Percentiles rank a stretch among this genome's conserved stretches.
phyloP scores from a whole-genome alignment of 2,888 invertebrate species.

The Eristalinus sepulchralis region DNA sequence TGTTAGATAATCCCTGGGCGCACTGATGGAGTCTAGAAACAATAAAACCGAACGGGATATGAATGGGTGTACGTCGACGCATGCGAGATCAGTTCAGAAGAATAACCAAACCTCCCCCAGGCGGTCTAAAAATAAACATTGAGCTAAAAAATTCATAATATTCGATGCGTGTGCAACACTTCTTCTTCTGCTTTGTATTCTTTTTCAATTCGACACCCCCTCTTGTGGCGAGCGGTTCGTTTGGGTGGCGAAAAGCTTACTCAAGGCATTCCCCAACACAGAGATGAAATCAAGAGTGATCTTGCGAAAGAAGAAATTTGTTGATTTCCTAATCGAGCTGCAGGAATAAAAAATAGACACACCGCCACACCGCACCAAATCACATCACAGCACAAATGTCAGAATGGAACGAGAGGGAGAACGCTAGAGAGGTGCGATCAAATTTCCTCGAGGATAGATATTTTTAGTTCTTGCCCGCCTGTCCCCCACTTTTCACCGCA shows the following conservation, averaged over 20 bases:
- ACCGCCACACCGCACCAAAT: constrained; percentile 9
- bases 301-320: constrained; percentile 60
- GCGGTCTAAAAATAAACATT: constrained; percentile 58
- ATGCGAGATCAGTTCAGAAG: constrained; percentile 26
- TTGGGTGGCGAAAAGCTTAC: background rate
- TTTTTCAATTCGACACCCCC: constrained; percentile 40
- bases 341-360: constrained; percentile 18
- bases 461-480: background rate
- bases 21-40: constrained; percentile 12
- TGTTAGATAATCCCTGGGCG: constrained; percentile 40
- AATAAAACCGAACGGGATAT: constrained; percentile 3
- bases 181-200: background rate
- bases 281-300: constrained; percentile 68
- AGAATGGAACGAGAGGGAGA: background rate
- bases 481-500: background rate
- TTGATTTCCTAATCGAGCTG: constrained; percentile 51
- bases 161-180: background rate
- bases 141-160: constrained; percentile 40
- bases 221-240: background rate
- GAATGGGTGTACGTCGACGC: constrained; percentile 41
- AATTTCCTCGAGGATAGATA: constrained; percentile 35
- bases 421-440: constrained; percentile 44
- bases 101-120: constrained; percentile 46
- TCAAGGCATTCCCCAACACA: constrained; percentile 16
- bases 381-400: background rate